Base-by-base conservation (phyloP, 2,888 invertebrate genomes). In the Tetropium fuscum region DNA sequence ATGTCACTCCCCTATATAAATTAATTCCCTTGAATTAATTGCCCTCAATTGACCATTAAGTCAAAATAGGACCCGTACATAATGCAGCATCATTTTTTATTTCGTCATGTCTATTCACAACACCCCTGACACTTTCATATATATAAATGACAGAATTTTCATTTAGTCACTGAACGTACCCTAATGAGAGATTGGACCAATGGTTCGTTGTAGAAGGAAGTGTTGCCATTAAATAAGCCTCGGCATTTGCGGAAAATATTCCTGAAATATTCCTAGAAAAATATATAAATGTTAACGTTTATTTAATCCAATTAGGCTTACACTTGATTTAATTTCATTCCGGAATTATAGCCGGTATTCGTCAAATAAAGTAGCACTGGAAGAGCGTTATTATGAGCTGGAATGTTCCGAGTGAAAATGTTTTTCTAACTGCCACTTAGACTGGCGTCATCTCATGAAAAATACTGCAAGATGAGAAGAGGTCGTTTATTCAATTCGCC, bases 121-220 rank as follows among this genome's bases (percentile, higher is more conserved):
- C 32, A 30, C 58, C 60, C 63, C 67, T 67, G 71, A 73, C 74
- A 72, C 63, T 56, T 60, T 49, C 45, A 47, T 58, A 74, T 75
- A 74, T 69, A 76, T 75, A 75, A 76, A 74, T 74, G 77, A 74
- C 73, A 75, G 73, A 77, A 74, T 77, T n/a, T n/a, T n/a, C n/a
- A n/a, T n/a, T n/a, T n/a, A n/a, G n/a, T n/a, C n/a, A n/a, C n/a
- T n/a, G n/a, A n/a, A n/a, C n/a, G n/a, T n/a, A n/a, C n/a, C n/a
- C n/a, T n/a, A n/a, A n/a, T n/a, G n/a, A n/a, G n/a, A n/a, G n/a
- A n/a, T n/a, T n/a, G n/a, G n/a, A n/a, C n/a, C n/a, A n/a, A n/a
- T n/a, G n/a, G n/a, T n/a, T n/a, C n/a, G n/a, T n/a, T n/a, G n/a
- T n/a, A n/a, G n/a, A n/a, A n/a, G n/a, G n/a, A n/a, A n/a, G n/a